phyloP scores from a whole-genome alignment of 37 sponge, comb jelly and placozoan species.

The Dysidea cf. avara region DNA sequence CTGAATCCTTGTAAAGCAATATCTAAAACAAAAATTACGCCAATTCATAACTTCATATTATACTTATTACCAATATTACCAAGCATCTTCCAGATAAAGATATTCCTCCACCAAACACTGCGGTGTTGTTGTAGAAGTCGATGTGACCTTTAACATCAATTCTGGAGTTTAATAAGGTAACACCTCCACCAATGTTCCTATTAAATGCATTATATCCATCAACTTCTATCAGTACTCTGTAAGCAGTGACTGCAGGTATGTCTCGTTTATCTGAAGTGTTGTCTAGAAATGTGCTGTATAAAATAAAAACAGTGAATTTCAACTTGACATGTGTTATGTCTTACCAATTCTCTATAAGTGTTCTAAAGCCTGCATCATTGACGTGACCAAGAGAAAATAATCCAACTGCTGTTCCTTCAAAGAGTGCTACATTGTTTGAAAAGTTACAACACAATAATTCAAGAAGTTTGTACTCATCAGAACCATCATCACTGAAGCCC shows the following conservation, averaged over 20 bases:
- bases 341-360: constrained; percentile 54
- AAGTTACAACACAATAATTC: no score
- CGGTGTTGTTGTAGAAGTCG: constrained; percentile 35
- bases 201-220: constrained; percentile 28
- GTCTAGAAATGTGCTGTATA: constrained; percentile 19
- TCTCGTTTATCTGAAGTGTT: constrained; percentile 19
- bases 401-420: constrained; percentile 71
- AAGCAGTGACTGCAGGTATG: constrained; percentile 52
- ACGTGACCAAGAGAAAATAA: constrained; percentile 49
- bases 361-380: constrained; percentile 41
- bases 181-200: constrained; percentile 56
- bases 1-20: constrained; percentile 14
- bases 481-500: no score
- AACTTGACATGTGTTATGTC: no score
- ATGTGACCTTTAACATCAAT: constrained; percentile 50
- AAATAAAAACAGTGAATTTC: no score
- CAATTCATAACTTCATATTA: neutral
- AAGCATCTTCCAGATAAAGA: constrained; percentile 60
- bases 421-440: constrained; percentile 27
- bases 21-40: constrained; percentile 17
- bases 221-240: constrained; percentile 37
- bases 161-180: constrained; percentile 47
- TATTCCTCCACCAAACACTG: constrained; percentile 60
- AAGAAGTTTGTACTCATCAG: no score
- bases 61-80: constrained; percentile 23